Evolutionary conservation across 2,797 vertebrate genomes (phyloP), one percentile per base, ranked within the genome.

Genomic region (Pangasius sanitwongsei): DNA sequence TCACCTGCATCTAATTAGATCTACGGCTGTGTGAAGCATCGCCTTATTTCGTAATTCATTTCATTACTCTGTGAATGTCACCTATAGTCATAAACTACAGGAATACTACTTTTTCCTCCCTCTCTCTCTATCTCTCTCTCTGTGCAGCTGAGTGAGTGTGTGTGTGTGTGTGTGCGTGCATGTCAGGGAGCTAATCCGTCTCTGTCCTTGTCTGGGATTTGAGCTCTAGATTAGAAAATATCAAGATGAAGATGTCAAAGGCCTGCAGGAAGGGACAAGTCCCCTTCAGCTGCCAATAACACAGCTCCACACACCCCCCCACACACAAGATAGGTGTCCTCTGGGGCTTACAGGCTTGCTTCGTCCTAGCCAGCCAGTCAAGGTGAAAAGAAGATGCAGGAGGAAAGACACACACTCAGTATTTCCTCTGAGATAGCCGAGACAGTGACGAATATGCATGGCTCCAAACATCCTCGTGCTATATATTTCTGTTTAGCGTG

Each of bases 141-240:
- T 18, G 67, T 86, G 70, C 20, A 37, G 37, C 7, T 18, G 16
- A 18, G 77, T 78, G 44, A 1, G 50, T 86, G 74, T 59, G 84
- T 72, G 87, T 55, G 78, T 83, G 61, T 61, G 74, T 5, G 70
- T 6, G 61, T 41, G 55, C n/a, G 61, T 83, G 84, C 59, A 37
- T 82, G 77, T 85, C 83, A 80, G 65, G 34, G 34, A 90, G 85
- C 87, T 90, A 89, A 92, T 92, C 91, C 89, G 72, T 91, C 89
- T 93, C 85, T 89, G 89, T 94, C 92, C 91, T 91, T 92, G 91
- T 91, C 88, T 92, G 88, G 91, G 89, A 90, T 90, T 89, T 88
- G 86, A 88, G 86, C 83, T 86, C 57, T 69, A 88, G 91, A 92
- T 92, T 91, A 88, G 89, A 89, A 91, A 91, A 91, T 90, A 91